Percentiles rank a stretch among this genome's conserved stretches.
These are phyloP conservation scores for Drosophila kanapiae DNA, from an alignment of 1,140 invertebrate species.

Conservation along the genomic window DNA sequence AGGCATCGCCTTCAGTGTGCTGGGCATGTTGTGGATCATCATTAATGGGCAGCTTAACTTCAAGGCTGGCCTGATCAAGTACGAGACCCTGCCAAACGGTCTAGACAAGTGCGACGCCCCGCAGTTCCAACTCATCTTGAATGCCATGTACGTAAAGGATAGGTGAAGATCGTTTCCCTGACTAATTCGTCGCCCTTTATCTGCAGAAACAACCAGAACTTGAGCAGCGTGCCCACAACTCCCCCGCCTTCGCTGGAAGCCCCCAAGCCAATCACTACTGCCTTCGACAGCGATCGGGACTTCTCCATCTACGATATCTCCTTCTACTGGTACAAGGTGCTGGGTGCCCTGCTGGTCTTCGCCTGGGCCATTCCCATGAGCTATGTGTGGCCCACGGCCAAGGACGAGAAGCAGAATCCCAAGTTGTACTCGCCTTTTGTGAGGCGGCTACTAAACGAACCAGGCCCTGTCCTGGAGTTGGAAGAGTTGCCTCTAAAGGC, in stretches of 20 bases:
- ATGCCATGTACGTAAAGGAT: slow-evolving; percentile 55
- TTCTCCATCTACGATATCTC: slow-evolving; percentile 87
- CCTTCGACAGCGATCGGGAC: slow-evolving; percentile 71
- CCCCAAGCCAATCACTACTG: slow-evolving; percentile 53
- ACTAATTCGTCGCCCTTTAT: neutral
- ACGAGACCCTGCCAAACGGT: slow-evolving; percentile 86
- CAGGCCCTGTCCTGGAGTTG: slow-evolving; percentile 34
- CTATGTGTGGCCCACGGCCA: slow-evolving; percentile 70
- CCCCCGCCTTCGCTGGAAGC: slow-evolving; percentile 6
- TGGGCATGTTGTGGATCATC: slow-evolving; percentile 91
- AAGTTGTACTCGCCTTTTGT: slow-evolving; percentile 73
- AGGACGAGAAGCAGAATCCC: slow-evolving; percentile 65
- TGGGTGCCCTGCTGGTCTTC: slow-evolving; percentile 88
- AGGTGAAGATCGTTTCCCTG: neutral
- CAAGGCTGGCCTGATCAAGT: slow-evolving; percentile 87
- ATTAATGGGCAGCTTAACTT: slow-evolving; percentile 91
- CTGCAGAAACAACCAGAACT: slow-evolving; percentile 33
- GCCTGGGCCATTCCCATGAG: slow-evolving; percentile 87
- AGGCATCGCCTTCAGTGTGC: slow-evolving; percentile 89
- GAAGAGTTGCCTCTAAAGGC: slow-evolving; percentile 67
- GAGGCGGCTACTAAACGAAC: slow-evolving; percentile 39
- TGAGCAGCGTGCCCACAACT: slow-evolving; percentile 6
- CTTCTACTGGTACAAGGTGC: slow-evolving; percentile 88
- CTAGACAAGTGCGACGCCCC: slow-evolving; percentile 87
- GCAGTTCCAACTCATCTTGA: slow-evolving; percentile 54